Evolutionary conservation across 2,888 invertebrate genomes (phyloP).

Genomic region (Oscheius sp.): DNA sequence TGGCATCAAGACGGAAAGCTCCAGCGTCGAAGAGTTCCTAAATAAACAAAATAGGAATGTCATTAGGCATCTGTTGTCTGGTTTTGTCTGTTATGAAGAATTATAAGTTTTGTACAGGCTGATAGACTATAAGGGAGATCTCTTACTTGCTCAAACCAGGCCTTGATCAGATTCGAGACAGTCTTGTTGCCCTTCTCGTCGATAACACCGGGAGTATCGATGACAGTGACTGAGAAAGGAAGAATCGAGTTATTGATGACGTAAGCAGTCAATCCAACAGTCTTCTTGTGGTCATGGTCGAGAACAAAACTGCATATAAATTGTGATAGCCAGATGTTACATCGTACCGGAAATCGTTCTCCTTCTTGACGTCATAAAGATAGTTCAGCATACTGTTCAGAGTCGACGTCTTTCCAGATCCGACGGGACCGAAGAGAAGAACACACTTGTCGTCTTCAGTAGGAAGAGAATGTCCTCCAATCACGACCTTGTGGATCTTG

Average conservation of each 20-base stretch:
- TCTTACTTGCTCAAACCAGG: slow-evolving; percentile 64
- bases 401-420: slow-evolving; percentile 63
- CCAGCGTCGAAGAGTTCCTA: slow-evolving; percentile 62
- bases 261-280: slow-evolving; percentile 62
- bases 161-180: slow-evolving; percentile 60
- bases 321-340: neutral
- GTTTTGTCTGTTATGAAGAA: too few relatives aligned
- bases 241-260: slow-evolving; percentile 67
- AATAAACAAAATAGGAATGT: neutral
- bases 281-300: slow-evolving; percentile 31
- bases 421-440: slow-evolving; percentile 64
- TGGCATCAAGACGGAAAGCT: slow-evolving; percentile 66
- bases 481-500: slow-evolving; percentile 59
- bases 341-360: slow-evolving; percentile 60
- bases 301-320: slow-evolving; percentile 29
- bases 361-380: slow-evolving; percentile 67
- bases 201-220: slow-evolving; percentile 68
- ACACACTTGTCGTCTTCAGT: slow-evolving; percentile 67
- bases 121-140: too few relatives aligned
- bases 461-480: slow-evolving; percentile 61
- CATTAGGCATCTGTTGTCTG: neutral
- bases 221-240: slow-evolving; percentile 63
- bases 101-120: too few relatives aligned
- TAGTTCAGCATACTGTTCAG: slow-evolving; percentile 64
- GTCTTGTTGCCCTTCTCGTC: slow-evolving; percentile 57